phyloP scores from a whole-genome alignment of 2,113 vertebrate species.

The Mustela lutreola region DNA sequence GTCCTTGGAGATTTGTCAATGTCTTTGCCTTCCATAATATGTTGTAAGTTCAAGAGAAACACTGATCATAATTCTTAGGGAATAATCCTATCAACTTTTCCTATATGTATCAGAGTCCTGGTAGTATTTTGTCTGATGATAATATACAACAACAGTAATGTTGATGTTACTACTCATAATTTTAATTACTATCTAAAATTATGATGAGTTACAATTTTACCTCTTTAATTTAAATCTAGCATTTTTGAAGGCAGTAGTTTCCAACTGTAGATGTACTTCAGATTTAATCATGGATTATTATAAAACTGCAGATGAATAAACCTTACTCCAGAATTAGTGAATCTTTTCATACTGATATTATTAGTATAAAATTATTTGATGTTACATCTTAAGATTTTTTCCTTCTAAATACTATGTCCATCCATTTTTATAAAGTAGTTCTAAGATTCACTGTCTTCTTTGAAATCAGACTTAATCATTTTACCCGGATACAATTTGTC shows the following conservation, averaged over 20 bases:
- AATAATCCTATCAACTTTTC: neutral
- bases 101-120: neutral
- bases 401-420: neutral
- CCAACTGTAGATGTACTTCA: neutral
- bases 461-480: neutral
- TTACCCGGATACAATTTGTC: neutral
- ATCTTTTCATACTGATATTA: neutral
- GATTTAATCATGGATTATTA: neutral
- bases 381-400: neutral
- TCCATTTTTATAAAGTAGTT: neutral
- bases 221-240: conserved; percentile 3
- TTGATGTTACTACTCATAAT: neutral
- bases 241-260: neutral
- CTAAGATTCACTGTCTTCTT: neutral
- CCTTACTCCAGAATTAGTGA: neutral
- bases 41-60: neutral
- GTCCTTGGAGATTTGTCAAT: neutral
- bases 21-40: neutral
- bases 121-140: neutral
- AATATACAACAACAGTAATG: neutral
- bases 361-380: neutral
- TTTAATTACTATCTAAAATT: neutral
- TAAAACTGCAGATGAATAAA: neutral
- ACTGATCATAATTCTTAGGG: neutral
- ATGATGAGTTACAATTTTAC: neutral